Conservation (phyloP, 2,888 invertebrate genomes). For the Drosophila melanosoma region DNA sequence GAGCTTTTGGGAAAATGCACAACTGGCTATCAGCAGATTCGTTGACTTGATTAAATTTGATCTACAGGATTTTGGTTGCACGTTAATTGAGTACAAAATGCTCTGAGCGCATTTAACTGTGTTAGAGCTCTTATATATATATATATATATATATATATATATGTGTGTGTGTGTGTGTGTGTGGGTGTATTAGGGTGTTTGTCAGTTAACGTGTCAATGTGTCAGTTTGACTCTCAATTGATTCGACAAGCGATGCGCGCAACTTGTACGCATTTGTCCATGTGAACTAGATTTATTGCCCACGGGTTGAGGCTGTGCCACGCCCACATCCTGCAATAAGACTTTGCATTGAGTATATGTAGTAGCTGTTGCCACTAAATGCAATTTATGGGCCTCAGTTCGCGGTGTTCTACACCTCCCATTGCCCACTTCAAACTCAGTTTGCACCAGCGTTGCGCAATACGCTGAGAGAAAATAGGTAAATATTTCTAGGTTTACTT, state of each 20-base stretch:
- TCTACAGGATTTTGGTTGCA: not conserved
- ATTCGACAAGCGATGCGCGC: slow-evolving; percentile 45
- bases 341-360: slow-evolving; percentile 27
- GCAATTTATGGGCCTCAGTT: slow-evolving; percentile 50
- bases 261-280: slow-evolving; percentile 65
- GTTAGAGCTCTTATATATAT: not conserved
- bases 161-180: not conserved
- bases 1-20: not conserved
- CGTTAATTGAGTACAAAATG: slow-evolving; percentile 6
- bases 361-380: slow-evolving; percentile 37
- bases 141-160: not conserved
- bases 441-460: not conserved
- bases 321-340: slow-evolving; percentile 50
- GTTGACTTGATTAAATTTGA: not conserved
- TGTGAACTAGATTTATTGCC: slow-evolving; percentile 64
- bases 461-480: not conserved
- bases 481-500: not conserved
- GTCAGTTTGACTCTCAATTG: slow-evolving; percentile 75
- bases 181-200: slow-evolving; percentile 22
- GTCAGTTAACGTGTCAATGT: slow-evolving; percentile 74
- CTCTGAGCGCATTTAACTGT: slow-evolving; percentile 25
- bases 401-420: slow-evolving; percentile 12
- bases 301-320: slow-evolving; percentile 25
- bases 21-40: not conserved
- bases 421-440: not conserved